phyloP scores from a whole-genome alignment of 2,888 invertebrate species.

The Vanessa cardui region DNA sequence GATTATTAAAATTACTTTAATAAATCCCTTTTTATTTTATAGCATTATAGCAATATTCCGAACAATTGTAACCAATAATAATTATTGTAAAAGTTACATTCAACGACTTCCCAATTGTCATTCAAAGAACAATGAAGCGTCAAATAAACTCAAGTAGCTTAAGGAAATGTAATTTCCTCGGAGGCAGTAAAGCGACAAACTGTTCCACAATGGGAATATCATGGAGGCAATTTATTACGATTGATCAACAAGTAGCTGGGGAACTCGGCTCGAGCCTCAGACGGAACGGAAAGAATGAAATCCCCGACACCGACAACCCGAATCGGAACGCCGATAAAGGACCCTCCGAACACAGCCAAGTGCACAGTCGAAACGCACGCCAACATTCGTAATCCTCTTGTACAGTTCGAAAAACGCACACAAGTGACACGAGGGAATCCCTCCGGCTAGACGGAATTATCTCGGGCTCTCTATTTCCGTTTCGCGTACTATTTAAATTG shows the following conservation, averaged over 20 bases:
- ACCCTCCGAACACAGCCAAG: constrained; percentile 59
- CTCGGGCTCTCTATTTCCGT: constrained; percentile 82
- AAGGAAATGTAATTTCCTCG: constrained; percentile 79
- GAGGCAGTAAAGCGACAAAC: constrained; percentile 80
- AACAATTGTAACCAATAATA: neutral
- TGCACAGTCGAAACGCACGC: constrained; percentile 64
- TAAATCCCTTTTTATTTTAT: no score
- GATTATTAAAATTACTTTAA: no score
- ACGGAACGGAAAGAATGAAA: constrained; percentile 73
- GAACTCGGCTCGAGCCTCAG: constrained; percentile 56
- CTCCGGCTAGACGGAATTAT: constrained; percentile 82
- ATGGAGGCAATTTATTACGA: constrained; percentile 82
- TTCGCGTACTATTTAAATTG: constrained; percentile 80
- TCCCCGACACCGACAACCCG: constrained; percentile 46
- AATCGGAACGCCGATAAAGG: constrained; percentile 57
- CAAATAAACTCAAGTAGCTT: constrained; percentile 73
- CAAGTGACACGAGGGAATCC: constrained; percentile 82
- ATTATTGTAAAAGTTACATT: neutral
- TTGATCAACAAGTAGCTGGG: constrained; percentile 82
- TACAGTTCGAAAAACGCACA: constrained; percentile 79
- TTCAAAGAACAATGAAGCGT: constrained; percentile 49
- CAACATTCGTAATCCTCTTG: constrained; percentile 70
- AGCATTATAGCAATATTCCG: no score
- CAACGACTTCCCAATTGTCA: constrained; percentile 33
- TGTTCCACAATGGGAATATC: constrained; percentile 80